Base-by-base conservation (phyloP, 2,888 invertebrate species). In the Tenthredo amoena region DNA sequence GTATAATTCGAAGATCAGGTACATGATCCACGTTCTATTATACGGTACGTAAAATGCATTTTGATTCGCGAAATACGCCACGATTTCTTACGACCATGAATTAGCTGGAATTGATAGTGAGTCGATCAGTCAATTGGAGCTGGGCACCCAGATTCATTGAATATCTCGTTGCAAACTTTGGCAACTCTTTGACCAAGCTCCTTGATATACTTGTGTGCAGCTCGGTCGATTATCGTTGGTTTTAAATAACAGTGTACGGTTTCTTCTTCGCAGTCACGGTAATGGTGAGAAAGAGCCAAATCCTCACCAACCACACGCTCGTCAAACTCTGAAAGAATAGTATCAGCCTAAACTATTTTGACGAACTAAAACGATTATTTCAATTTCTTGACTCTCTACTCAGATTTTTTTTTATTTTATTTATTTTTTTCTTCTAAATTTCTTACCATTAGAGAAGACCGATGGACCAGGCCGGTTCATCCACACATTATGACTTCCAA, bases 401-500 rank as follows among this genome's bases (percentile, higher is more conserved):
- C 47, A 37, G 5, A 77, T 47, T 2, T 12, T 2, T 50, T 15
- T 50, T 6, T 50, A 6, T 26, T 5, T n/a, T n/a, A n/a, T n/a
- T n/a, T n/a, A n/a, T n/a, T 77, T 21, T 40, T 6, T 31, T 50
- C 4, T 77, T 0, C 4, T n/a, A 18, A 50, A 31, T 21, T 18
- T 77, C 77, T 84, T 37, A 83, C 83, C 50, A 18, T 84, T 76
- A 0, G 50, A 6, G 74, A 65, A 47, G 18, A 68, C 72, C n/a
- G 76, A 85, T 12, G 86, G 83, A 34, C 88, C 87, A 37, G 85
- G 55, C 1, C 86, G 87, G 15, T 89, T 79, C 77, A 90, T 89
- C 91, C 90, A 91, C 15, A 90, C 89, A 15, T 87, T 86, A 85
- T 93, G 91, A 84, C 92, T 92, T 10, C 93, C 93, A 0, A 92